Evolutionary conservation across 2,113 vertebrate species (phyloP).

Genomic region (Oxyura jamaicensis): DNA sequence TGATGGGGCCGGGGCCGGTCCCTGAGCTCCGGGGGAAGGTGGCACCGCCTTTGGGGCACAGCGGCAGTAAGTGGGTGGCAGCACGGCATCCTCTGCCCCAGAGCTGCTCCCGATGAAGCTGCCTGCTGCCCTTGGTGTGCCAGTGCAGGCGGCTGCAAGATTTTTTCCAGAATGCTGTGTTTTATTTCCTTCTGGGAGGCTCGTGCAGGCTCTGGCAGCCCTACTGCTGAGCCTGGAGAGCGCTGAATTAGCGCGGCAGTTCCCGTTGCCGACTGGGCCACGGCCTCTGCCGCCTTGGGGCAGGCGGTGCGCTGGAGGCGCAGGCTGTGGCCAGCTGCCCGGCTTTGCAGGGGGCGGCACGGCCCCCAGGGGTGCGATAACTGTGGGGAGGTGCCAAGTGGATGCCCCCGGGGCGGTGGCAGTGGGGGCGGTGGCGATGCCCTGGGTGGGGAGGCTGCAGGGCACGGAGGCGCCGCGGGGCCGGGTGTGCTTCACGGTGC

Average conservation of each 20-base stretch:
- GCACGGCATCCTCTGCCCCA: not conserved
- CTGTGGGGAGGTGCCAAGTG: not conserved
- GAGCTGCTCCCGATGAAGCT: not conserved
- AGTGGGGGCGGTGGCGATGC: not conserved
- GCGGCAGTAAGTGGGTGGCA: not conserved
- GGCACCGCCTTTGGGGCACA: not conserved
- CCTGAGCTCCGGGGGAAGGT: no score
- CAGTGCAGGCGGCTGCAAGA: not conserved
- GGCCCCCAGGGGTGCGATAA: fast-evolving
- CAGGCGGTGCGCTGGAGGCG: not conserved
- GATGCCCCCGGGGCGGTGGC: not conserved
- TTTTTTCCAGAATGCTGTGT: not conserved
- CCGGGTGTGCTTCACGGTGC: not conserved
- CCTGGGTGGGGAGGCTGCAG: not conserved
- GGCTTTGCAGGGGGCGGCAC: not conserved
- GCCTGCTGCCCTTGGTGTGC: not conserved
- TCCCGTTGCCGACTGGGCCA: not conserved
- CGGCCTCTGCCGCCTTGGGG: not conserved
- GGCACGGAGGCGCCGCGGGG: not conserved
- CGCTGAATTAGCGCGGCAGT: not conserved
- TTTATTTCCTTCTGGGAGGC: not conserved
- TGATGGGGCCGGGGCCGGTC: fast-evolving
- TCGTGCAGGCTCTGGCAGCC: not conserved
- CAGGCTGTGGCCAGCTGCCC: not conserved
- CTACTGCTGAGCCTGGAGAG: not conserved